These are phyloP conservation scores for Ranitomeya imitator DNA, from an alignment of 2,113 vertebrate genomes.

Conservation along the genomic window DNA sequence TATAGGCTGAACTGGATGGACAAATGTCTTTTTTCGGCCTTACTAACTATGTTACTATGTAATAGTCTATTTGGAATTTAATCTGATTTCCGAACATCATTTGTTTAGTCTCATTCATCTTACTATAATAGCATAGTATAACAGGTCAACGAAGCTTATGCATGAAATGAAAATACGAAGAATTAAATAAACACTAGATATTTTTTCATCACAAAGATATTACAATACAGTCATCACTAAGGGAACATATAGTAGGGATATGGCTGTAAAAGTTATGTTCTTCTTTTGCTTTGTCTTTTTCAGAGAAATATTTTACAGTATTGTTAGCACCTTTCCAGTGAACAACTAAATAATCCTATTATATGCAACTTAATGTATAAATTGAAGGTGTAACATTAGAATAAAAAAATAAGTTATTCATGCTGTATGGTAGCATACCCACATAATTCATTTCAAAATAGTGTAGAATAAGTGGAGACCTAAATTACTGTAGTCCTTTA, in stretches of 20 bases:
- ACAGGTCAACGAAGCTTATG: constrained; percentile 8
- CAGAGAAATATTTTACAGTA: background rate
- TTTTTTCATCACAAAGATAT: background rate
- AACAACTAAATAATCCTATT: background rate
- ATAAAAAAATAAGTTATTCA: background rate
- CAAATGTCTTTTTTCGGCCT: too few species aligned
- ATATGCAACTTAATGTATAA: background rate
- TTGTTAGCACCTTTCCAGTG: background rate
- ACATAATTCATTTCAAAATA: background rate
- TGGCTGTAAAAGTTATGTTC: background rate
- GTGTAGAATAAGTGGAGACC: background rate
- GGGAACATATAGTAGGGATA: background rate
- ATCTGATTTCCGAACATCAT: background rate
- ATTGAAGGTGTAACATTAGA: background rate
- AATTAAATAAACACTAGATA: background rate
- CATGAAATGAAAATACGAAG: background rate
- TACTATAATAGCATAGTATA: constrained; percentile 13
- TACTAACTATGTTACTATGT: too few species aligned
- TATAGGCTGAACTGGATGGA: too few species aligned
- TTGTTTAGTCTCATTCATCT: constrained; percentile 26
- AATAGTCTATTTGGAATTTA: constrained; percentile 30
- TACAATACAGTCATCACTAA: background rate
- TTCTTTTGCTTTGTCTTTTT: background rate
- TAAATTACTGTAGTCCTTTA: too few species aligned
- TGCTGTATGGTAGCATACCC: background rate